A percentile compares a stretch with the other conserved stretches of the same genome.
Evolutionary conservation across 2,113 vertebrate genomes (phyloP).

Genomic region (Salminus brasiliensis): DNA sequence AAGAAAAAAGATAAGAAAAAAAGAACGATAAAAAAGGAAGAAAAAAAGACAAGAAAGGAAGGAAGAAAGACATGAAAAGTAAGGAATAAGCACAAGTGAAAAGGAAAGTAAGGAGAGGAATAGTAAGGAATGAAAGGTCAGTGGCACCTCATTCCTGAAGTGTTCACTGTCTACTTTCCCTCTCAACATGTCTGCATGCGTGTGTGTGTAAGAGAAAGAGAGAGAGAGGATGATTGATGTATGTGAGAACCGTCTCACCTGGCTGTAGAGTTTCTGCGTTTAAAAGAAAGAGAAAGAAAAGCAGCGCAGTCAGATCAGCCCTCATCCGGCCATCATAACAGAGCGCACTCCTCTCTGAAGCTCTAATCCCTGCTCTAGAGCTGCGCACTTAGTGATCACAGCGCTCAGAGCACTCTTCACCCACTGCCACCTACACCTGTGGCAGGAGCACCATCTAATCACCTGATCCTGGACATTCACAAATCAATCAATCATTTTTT

Average conservation of each 20-base stretch:
- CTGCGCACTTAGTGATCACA: slow-evolving; percentile 1
- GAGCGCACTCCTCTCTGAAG: neutral
- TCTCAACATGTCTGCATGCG: neutral
- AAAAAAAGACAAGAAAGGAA: neutral
- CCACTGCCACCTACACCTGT: neutral
- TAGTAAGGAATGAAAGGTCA: fast-evolving
- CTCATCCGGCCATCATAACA: slow-evolving; percentile 10
- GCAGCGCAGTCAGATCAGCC: neutral
- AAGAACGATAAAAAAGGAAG: neutral
- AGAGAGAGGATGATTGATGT: slow-evolving; percentile 22
- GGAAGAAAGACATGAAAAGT: slow-evolving; percentile 45
- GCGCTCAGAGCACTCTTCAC: neutral
- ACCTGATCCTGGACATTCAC: neutral
- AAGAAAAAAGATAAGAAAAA: neutral
- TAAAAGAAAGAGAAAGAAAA: slow-evolving; percentile 29
- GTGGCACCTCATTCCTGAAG: slow-evolving; percentile 8
- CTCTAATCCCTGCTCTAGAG: neutral
- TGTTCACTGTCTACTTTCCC: neutral
- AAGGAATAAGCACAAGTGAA: slow-evolving; percentile 36
- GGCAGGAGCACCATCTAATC: too few relatives aligned
- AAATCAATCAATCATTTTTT: neutral
- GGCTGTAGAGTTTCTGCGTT: slow-evolving; percentile 27
- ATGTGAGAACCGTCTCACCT: slow-evolving; percentile 27
- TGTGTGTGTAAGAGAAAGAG: neutral
- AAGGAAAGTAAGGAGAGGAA: too few relatives aligned